Base-by-base conservation (phyloP, 1,140 invertebrate genomes). In the Drosophila arizonae region DNA sequence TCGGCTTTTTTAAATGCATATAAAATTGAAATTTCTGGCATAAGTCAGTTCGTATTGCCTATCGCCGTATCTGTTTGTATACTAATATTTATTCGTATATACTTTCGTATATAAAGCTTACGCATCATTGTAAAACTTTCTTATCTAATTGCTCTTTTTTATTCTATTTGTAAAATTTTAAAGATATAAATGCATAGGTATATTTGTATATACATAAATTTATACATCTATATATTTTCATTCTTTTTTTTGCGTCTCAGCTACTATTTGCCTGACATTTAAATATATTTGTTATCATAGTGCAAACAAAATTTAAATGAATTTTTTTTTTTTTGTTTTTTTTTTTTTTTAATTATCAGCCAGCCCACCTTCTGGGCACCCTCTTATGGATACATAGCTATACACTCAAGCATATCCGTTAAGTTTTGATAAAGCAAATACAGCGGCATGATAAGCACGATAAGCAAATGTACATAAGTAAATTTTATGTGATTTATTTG, bases 251-350 rank as follows among this genome's bases (percentile, higher is more conserved):
- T 33, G 5, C 13, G 11, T 52, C 11, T 13, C 36, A 26, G 30
- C 50, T 70, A 41, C 54, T 51, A 41, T 39, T 24, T 24, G 33
- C 17, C 10, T 24, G 36, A 10, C 50, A 71, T 71, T 65, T 57
- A 58, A 72, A 52, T 17, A 72, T 51, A 56, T 51, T 36, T 63
- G 11, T 15, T 72, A 72, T 72, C 70, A 39, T 2, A 46, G 17
- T 41, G 45, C 36, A 68, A 73, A 69, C 24, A 68, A n/a, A 33
- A 73, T 61, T 61, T 36, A 62, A 73, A 69, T 69, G 57, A 50
- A 51, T 69, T 43, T 69, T 36, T 68, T 72, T 72, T 56, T 73
- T 60, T 55, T 54, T 72, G n/a, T 17, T 17, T 17, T 69, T 43
- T 69, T 36, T 68, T 72, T 72, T 56, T 73, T 60, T 55, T 54